Percentiles rank a stretch among this genome's conserved stretches.
These are phyloP conservation scores for Brachionus plicatilis DNA, from an alignment of 1,140 invertebrate genomes.

Conservation along the genomic window DNA sequence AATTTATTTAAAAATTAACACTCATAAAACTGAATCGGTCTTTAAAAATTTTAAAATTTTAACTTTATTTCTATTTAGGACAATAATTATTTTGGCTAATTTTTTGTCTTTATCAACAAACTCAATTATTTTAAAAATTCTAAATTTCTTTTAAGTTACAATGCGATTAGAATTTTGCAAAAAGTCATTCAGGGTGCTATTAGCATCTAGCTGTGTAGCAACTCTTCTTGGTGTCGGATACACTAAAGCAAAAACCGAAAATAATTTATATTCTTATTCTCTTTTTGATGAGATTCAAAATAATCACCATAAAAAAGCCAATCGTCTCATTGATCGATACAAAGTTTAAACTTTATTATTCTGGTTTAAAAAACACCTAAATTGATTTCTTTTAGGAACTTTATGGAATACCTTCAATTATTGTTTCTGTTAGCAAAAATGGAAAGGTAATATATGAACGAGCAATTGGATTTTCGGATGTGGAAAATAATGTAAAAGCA, in stretches of 20 bases:
- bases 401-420: not conserved
- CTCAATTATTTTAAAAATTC: not conserved
- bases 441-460: not conserved
- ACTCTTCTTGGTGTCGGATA: not conserved
- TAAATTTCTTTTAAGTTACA: not conserved
- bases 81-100: not conserved
- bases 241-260: not conserved
- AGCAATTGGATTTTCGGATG: conserved; percentile 62
- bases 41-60: not conserved
- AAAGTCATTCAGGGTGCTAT: not conserved
- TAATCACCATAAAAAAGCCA: not conserved
- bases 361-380: no score
- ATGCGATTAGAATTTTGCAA: not conserved
- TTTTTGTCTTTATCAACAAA: not conserved
- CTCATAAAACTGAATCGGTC: not conserved
- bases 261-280: not conserved
- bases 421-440: conserved; percentile 12
- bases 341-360: not conserved
- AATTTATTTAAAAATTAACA: not conserved
- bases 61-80: not conserved
- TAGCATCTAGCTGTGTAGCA: not conserved
- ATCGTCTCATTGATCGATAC: not conserved
- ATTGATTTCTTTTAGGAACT: not conserved
- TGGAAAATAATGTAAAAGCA: conserved; percentile 61
- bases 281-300: not conserved